Evolutionary conservation across 2,113 vertebrate genomes (phyloP).

Genomic region (Hystrix cristata): DNA sequence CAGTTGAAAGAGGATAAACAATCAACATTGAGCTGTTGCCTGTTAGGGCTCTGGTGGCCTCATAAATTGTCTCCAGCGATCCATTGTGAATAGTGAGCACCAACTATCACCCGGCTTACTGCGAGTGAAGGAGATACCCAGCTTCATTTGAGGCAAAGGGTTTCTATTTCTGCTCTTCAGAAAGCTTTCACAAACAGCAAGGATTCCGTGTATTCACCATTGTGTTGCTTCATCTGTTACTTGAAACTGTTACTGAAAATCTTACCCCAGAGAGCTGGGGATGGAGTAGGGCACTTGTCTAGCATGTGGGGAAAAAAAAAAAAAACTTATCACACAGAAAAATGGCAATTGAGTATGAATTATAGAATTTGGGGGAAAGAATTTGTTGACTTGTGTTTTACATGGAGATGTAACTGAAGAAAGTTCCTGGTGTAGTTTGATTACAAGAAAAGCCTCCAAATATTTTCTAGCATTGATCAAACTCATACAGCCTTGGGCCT

Average conservation of each 20-base stretch:
- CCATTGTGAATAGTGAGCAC: background rate
- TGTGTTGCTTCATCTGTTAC: background rate
- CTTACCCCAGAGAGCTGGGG: background rate
- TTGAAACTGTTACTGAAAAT: background rate
- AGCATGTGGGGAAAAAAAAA: background rate
- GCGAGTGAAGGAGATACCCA: background rate
- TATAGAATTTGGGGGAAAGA: background rate
- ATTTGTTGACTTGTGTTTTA: background rate
- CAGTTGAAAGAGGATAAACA: slow-evolving; percentile 7
- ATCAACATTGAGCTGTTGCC: background rate
- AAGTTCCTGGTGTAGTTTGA: background rate
- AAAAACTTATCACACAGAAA: background rate
- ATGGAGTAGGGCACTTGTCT: background rate
- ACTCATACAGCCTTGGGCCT: background rate
- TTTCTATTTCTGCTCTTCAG: background rate
- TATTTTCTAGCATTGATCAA: background rate
- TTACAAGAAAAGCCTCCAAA: background rate
- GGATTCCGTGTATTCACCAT: background rate
- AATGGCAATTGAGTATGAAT: background rate
- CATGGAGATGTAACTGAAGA: background rate
- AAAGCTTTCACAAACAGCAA: background rate
- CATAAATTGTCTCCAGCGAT: background rate
- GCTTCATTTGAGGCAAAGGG: background rate
- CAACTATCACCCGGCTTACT: background rate
- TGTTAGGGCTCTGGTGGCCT: background rate